These are phyloP conservation scores for Thereva nobilitata DNA, from an alignment of 2,888 invertebrate species.

Conservation along the genomic window DNA sequence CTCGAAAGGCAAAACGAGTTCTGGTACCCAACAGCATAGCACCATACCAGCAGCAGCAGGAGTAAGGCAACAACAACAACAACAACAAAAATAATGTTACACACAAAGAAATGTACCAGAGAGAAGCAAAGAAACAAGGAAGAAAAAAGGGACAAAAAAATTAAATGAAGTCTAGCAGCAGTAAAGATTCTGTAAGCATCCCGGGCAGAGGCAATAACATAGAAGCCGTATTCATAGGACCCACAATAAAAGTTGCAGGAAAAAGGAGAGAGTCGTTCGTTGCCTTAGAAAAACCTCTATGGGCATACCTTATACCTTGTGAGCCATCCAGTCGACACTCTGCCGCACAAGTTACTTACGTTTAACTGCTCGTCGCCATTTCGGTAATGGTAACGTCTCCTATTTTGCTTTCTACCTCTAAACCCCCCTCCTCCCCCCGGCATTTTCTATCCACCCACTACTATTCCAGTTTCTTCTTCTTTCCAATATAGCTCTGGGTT, in stretches of 20 bases:
- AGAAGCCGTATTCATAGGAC: no score
- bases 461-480: neutral
- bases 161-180: no score
- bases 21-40: constrained; percentile 1
- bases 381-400: neutral
- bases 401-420: neutral
- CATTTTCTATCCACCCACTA: neutral
- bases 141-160: no score
- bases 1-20: constrained; percentile 28
- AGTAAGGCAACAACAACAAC: neutral
- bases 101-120: no score
- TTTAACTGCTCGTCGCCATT: constrained; percentile 23
- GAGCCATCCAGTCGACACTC: no score
- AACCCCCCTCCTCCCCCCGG: neutral
- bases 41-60: neutral
- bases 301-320: neutral
- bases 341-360: constrained; percentile 17
- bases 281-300: constrained; percentile 1
- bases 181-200: no score
- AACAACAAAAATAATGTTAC: constrained; percentile 1
- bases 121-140: no score
- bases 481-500: constrained; percentile 9
- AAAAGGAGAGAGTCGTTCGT: no score
- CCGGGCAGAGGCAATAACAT: no score
- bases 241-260: no score